Base-by-base conservation (phyloP, 2,797 vertebrate genomes). In the Syngnathus rostellatus region DNA sequence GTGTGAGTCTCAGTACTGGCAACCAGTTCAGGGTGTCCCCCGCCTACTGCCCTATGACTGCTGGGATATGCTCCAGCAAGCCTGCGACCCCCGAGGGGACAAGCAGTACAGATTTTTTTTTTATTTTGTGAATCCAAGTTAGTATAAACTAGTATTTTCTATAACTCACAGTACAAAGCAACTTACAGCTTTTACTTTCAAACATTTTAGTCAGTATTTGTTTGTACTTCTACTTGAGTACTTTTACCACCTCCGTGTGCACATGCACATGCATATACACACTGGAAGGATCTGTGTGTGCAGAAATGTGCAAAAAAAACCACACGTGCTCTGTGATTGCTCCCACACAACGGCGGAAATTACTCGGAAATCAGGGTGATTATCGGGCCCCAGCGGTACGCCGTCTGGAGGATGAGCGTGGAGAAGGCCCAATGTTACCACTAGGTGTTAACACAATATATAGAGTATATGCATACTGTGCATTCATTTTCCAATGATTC, bases 331-430 rank as follows among this genome's bases (percentile, higher is more conserved):
- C 68, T 63, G 43, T 77, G 40, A 69, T 66, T 77, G 68, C 74
- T 85, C 79, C 83, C 75, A 86, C 78, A 78, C 68, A 76, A 69
- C 19, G 40, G 53, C 76, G 76, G 75, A 83, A 86, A 84, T 83
- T 72, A 77, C 61, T 61, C 41, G 69, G 80, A 81, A 86, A 84
- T 83, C 72, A 76, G 69, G 63, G 69, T 68, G 71, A 85, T 83
- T 83, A 79, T 69, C 81, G 67, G 77, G 46, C 78, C 63, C n/a
- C 1, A 0, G 74, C 67, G 80, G 76, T 0, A 37, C 5, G 0
- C 53, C 62, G 70, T 64, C 45, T 66, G 65, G 23, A 72, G 69
- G 63, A 58, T 17, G 71, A 66, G 63, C 57, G 63, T 65, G 63
- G 74, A 76, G 68, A 63, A 62, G 43, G 23, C 37, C 73, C 48